Base-by-base conservation (phyloP, 2,888 invertebrate genomes). In the Tetragnatha montana region DNA sequence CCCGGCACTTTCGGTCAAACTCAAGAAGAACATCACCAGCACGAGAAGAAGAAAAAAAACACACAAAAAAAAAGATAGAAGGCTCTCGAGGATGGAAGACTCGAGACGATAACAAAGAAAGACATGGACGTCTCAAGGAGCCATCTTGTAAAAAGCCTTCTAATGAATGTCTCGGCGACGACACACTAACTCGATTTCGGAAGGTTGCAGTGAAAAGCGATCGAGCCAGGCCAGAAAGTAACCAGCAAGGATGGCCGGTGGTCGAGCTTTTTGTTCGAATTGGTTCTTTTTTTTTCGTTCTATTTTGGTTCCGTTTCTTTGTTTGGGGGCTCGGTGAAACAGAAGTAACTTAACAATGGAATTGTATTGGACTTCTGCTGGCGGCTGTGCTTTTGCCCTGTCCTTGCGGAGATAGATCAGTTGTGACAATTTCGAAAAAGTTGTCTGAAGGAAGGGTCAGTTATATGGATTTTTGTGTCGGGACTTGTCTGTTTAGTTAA, bases 231-330 rank as follows among this genome's bases (percentile, higher is more conserved):
- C 82, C 51, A 73, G 60, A 51, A 74, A 74, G 73, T 74, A 82
- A 82, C 82, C 82, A 82, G 22, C 73, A 8, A 22, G 73, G 60
- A 82, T 82, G 73, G 21, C 82, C 82, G 51, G 60, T 82, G 82
- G 60, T n/a, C 60, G 51, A 80, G 79, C 79, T 68, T 68, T 81
- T 47, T 71, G 60, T 60, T 60, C 60, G 12, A 70, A 35, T 69
- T 81, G 70, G n/a, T 50, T 7, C 10, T 17, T 51, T 71, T 22
- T 51, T 73, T 81, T 14, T 21, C 71, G 69, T 69, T 47, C 14
- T 81, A 21, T 71, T 81, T 82, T 51, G 73, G 21, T 51, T 60
- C 12, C 35, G 51, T 82, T 73, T 73, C 74, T 81, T 75, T 75
- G 35, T 75, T 75, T 35, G 47, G 73, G 22, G 14, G 49, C 8